Conservation (phyloP, 2,888 invertebrate species). For the Lordiphosa fenestrarum region DNA sequence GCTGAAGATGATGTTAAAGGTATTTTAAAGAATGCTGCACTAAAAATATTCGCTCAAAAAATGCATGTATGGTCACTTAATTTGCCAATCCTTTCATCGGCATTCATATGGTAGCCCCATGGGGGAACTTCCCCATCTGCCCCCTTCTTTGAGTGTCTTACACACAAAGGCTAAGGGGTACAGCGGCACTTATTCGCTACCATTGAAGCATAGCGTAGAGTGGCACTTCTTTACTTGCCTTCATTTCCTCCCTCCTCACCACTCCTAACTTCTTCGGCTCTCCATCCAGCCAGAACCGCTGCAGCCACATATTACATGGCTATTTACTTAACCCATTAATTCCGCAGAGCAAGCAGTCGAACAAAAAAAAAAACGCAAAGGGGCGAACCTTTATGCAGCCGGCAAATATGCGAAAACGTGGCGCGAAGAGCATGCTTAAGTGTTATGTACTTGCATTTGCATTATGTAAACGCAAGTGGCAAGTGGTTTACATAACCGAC, state of each 20-base stretch:
- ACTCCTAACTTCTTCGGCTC: neutral
- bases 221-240: neutral
- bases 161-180: neutral
- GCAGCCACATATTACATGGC: constrained; percentile 52
- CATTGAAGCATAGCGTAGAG: constrained; percentile 13
- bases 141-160: too few relatives aligned
- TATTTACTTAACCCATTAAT: constrained; percentile 73
- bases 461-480: constrained; percentile 55
- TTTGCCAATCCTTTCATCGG: neutral
- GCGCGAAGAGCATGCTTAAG: constrained; percentile 46
- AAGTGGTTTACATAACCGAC: constrained; percentile 49
- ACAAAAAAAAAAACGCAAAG: constrained; percentile 26
- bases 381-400: constrained; percentile 25
- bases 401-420: constrained; percentile 40
- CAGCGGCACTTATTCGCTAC: constrained; percentile 36
- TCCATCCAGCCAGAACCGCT: constrained; percentile 6
- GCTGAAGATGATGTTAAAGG: too few relatives aligned
- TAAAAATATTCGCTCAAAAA: too few relatives aligned
- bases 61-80: neutral
- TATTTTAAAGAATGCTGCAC: too few relatives aligned
- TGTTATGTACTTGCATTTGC: constrained; percentile 40
- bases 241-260: constrained; percentile 14
- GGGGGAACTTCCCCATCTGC: neutral
- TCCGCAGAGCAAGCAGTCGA: constrained; percentile 41
- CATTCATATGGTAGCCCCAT: neutral